Base-by-base conservation (phyloP, 2,797 vertebrate genomes). In the Sebastes alutus region DNA sequence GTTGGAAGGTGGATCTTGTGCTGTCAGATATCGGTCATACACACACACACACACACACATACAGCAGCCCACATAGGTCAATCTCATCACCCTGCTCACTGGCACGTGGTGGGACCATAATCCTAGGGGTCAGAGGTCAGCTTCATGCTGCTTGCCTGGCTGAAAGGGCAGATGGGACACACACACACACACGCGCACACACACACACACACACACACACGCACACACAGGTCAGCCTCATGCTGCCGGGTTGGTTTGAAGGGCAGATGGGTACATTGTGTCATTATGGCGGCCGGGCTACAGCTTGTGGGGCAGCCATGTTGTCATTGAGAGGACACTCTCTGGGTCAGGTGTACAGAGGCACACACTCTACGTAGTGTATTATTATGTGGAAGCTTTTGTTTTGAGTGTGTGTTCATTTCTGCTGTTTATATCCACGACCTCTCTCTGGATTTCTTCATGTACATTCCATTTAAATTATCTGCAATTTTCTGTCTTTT, bases 91-190 rank as follows among this genome's bases (percentile, higher is more conserved):
- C 92, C 91, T 94, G 94, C 91, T 95, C 94, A 94, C 88, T 93
- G 90, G 93, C 95, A 95, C 94, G 93, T 95, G 92, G 89, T 91
- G 83, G 86, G 91, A 78, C 81, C 84, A 81, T 95, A 95, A 94
- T 96, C 94, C 88, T 89, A 86, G 86, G 88, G 94, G 94, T 96
- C 94, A 94, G 89, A 95, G 95, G 93, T 96, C 90, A 90, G 83
- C 56, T 81, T 89, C 92, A 90, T 88, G 93, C 92, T 92, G 89
- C 87, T 93, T 86, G 89, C 84, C 84, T 85, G 87, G 83, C 86
- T 95, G 88, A 93, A 88, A 91, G 91, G 94, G 94, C 95, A 96
- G 94, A 95, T 96, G 93, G 94, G 93, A 93, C 86, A 91, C 88
- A 78, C 83, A 79, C 70, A 69, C 75, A 75, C 32, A 60, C 14